A percentile compares a stretch with the other conserved stretches of the same genome.
phyloP scores from a whole-genome alignment of 1,140 invertebrate genomes.

The Rhagoletis pomonella region DNA sequence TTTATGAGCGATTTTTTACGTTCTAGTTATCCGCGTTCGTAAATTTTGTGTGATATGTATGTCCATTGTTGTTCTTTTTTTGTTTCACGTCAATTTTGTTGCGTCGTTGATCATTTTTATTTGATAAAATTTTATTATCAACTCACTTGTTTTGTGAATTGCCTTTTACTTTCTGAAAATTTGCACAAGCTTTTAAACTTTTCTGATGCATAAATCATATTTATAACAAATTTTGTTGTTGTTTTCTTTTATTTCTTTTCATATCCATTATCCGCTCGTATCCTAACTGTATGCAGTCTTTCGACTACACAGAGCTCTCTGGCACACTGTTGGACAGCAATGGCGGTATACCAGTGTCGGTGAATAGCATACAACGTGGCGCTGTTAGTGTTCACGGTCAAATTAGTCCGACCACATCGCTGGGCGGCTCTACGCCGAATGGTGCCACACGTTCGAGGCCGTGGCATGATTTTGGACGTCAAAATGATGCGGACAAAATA shows the following conservation, averaged over 20 bases:
- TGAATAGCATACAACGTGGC: conserved; percentile 72
- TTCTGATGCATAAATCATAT: conserved; percentile 3
- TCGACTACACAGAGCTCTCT: conserved; percentile 89
- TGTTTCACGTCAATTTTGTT: background rate
- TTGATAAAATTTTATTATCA: conserved; percentile 20
- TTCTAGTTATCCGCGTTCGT: conserved; percentile 9
- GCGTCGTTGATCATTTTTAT: background rate
- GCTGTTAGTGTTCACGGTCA: conserved; percentile 73
- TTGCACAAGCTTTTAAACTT: background rate
- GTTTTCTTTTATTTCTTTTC: conserved; percentile 18
- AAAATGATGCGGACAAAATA: conserved; percentile 95
- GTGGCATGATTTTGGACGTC: conserved; percentile 93
- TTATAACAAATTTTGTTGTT: background rate
- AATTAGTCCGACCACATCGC: conserved; percentile 78
- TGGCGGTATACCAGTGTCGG: conserved; percentile 72
- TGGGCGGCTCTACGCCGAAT: conserved; percentile 73
- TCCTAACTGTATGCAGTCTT: conserved; percentile 78
- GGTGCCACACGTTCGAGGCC: conserved; percentile 84
- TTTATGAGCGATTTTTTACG: conserved; percentile 30
- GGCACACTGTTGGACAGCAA: conserved; percentile 73
- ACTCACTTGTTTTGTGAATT: background rate
- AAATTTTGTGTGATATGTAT: background rate
- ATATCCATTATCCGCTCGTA: background rate
- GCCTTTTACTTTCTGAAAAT: background rate
- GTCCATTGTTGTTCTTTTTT: background rate